Evolutionary conservation across 2,113 vertebrate species (phyloP).

Genomic region (Psilopsiagon aymara): DNA sequence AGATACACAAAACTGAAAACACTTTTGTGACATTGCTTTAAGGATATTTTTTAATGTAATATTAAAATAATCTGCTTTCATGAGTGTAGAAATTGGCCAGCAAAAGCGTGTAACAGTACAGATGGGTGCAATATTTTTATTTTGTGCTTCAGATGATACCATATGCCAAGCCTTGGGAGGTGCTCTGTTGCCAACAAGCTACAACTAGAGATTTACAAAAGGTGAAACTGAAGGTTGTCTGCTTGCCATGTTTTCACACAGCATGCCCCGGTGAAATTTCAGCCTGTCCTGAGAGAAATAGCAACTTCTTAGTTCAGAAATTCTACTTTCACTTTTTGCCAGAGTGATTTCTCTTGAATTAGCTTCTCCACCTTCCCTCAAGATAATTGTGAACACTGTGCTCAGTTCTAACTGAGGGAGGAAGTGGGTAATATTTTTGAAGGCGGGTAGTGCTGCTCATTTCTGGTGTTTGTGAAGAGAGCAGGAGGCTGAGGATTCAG

Average conservation of each 20-base stretch:
- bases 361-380: background rate
- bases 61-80: background rate
- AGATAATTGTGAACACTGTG: background rate
- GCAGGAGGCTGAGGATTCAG: background rate
- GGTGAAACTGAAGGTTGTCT: conserved; percentile 1
- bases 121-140: conserved; percentile 57
- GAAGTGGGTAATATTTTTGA: background rate
- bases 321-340: background rate
- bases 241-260: background rate
- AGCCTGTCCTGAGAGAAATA: background rate
- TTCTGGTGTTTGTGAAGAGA: background rate
- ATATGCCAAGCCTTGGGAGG: conserved; percentile 58
- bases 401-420: background rate
- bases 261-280: background rate
- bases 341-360: background rate
- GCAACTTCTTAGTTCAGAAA: background rate
- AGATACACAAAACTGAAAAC: background rate
- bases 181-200: conserved; percentile 4
- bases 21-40: background rate
- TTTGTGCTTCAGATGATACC: conserved; percentile 20
- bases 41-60: background rate
- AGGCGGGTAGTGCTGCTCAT: background rate
- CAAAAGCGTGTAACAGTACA: background rate
- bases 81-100: background rate
- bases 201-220: conserved; percentile 36